Conservation (phyloP, 2,797 vertebrate genomes). For the Picus viridis region DNA sequence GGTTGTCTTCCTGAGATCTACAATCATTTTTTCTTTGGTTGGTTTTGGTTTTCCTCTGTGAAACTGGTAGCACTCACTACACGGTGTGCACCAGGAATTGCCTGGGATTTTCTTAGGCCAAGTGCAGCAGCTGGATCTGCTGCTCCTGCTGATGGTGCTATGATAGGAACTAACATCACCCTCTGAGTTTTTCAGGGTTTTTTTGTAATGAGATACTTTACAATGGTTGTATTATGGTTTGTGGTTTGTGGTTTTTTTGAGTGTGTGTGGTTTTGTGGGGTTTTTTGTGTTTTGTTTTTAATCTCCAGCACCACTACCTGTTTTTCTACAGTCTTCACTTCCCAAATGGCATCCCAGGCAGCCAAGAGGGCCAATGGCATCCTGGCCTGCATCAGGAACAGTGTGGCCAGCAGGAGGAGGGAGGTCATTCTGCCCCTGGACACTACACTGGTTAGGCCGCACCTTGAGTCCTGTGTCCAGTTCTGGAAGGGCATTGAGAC, state of each 20-base stretch:
- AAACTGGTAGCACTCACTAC: not conserved
- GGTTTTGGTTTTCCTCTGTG: not conserved
- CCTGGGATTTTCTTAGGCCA: not conserved
- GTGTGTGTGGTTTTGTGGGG: no score
- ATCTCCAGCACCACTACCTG: not conserved
- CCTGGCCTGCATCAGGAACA: no score
- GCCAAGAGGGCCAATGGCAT: no score
- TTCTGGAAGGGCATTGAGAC: no score
- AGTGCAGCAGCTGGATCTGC: not conserved
- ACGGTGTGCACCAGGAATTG: accelerated
- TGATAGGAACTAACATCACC: not conserved
- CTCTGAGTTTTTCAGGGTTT: not conserved
- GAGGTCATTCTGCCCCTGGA: no score
- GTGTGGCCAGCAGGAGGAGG: no score
- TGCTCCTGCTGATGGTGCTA: not conserved
- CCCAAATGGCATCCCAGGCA: not conserved
- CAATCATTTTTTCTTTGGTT: not conserved
- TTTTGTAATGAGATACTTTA: not conserved
- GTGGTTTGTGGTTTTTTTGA: not conserved
- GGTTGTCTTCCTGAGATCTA: not conserved
- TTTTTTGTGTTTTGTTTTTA: not conserved
- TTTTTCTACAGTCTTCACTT: not conserved
- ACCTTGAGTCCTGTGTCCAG: no score
- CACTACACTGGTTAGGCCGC: no score
- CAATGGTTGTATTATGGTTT: not conserved